Conservation (phyloP, 2,113 vertebrate genomes). For the Antennarius striatus region DNA sequence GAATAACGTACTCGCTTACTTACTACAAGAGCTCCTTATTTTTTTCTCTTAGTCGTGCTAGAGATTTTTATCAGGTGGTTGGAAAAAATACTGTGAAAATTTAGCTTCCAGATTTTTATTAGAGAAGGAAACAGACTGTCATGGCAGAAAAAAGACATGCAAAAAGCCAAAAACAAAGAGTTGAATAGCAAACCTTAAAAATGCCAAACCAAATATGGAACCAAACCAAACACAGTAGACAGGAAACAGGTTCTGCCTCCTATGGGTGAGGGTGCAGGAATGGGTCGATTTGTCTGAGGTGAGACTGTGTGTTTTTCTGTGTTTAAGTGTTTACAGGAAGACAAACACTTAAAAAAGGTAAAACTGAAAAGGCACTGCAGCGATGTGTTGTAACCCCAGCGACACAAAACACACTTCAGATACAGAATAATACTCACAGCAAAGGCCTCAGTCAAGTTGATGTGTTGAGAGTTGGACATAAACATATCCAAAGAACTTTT, state of each 20-base stretch:
- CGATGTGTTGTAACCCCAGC: conserved; percentile 34
- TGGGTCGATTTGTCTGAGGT: conserved; percentile 50
- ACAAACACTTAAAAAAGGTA: neutral
- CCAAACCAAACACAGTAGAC: conserved; percentile 63
- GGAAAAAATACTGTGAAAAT: conserved; percentile 87
- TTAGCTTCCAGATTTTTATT: conserved; percentile 84
- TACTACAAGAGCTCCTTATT: conserved; percentile 80
- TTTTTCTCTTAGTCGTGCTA: conserved; percentile 81
- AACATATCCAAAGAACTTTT: conserved; percentile 73
- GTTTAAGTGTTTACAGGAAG: conserved; percentile 11
- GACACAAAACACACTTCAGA: conserved; percentile 3
- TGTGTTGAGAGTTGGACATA: conserved; percentile 41
- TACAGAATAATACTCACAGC: conserved; percentile 28
- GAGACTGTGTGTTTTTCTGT: conserved; percentile 38
- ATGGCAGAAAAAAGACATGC: conserved; percentile 64
- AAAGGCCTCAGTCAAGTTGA: conserved; percentile 42
- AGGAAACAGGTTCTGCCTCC: conserved; percentile 33
- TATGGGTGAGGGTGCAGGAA: conserved; percentile 34
- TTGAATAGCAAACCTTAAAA: conserved; percentile 63
- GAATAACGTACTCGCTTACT: conserved; percentile 80
- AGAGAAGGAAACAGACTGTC: conserved; percentile 78
- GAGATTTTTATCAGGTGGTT: conserved; percentile 88
- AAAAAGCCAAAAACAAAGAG: conserved; percentile 74
- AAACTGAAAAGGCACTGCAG: neutral
- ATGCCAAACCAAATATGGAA: conserved; percentile 76